Evolutionary conservation across 30 jellyfish, hydroid and myxozoan genomes (phyloP).

Genomic region (Aurelia sp.): DNA sequence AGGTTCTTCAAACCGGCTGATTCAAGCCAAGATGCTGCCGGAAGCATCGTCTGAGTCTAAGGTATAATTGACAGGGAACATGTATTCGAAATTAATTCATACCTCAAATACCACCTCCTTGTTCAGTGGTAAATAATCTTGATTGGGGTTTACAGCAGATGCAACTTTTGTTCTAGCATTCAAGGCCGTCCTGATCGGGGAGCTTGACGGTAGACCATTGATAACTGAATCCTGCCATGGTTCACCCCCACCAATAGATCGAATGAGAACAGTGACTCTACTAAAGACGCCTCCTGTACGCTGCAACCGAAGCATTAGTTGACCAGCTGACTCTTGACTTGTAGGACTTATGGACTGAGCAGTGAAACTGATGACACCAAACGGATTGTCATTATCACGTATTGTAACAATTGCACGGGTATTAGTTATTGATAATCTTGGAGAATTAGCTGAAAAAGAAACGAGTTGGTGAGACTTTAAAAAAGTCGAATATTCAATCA

Average conservation of each 20-base stretch:
- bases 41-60: no score
- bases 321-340: slow-evolving; percentile 73
- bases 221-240: slow-evolving; percentile 77
- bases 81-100: background rate
- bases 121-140: slow-evolving; percentile 46
- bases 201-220: slow-evolving; percentile 43
- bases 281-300: slow-evolving; percentile 93
- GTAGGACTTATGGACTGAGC: slow-evolving; percentile 21
- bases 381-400: slow-evolving; percentile 95
- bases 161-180: slow-evolving; percentile 60
- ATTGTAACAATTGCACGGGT: slow-evolving; percentile 69
- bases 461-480: no score
- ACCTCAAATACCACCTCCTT: slow-evolving; percentile 62
- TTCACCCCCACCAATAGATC: slow-evolving; percentile 97
- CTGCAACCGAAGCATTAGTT: slow-evolving; percentile 39
- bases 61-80: no score
- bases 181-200: slow-evolving; percentile 60
- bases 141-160: slow-evolving; percentile 55
- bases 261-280: slow-evolving; percentile 74
- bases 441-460: slow-evolving; percentile 56
- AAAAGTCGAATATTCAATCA: no score
- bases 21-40: no score
- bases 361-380: slow-evolving; percentile 84
- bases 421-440: slow-evolving; percentile 35
- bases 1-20: no score